phyloP scores from a whole-genome alignment of 2,113 vertebrate species.

The Ammospiza nelsoni region DNA sequence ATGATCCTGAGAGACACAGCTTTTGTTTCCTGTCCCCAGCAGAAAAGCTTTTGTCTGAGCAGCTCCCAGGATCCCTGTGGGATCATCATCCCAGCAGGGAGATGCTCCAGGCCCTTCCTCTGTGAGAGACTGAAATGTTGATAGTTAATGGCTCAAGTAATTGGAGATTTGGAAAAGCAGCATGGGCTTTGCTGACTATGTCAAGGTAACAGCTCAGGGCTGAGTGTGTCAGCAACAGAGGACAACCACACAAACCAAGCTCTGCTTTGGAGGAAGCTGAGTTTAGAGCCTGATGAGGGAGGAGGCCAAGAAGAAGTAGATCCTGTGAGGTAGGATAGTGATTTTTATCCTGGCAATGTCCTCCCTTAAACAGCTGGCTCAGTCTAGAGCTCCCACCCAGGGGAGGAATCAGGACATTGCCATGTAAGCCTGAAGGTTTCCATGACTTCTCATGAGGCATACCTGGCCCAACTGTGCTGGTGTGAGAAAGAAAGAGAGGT shows the following conservation, averaged over 20 bases:
- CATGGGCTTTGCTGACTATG: not conserved
- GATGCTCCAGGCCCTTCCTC: too few species aligned
- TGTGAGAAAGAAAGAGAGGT: not conserved
- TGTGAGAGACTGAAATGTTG: not conserved
- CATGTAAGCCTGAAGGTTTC: not conserved
- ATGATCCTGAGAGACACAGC: rapidly evolving
- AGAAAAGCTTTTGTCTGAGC: not conserved
- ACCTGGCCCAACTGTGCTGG: rapidly evolving
- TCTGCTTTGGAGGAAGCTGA: not conserved
- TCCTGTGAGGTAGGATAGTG: rapidly evolving
- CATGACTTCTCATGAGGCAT: not conserved
- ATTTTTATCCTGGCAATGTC: not conserved
- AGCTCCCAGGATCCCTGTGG: not conserved
- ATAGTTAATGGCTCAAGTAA: not conserved
- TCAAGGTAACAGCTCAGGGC: not conserved
- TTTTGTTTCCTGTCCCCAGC: not conserved
- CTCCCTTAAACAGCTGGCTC: not conserved
- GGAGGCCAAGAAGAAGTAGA: not conserved
- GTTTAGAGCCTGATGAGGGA: not conserved
- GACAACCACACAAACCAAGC: not conserved
- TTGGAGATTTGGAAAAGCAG: not conserved
- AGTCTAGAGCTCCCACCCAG: not conserved
- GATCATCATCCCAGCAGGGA: too few species aligned
- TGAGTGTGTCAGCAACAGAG: not conserved
- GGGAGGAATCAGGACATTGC: not conserved